Percentiles rank a stretch among this genome's conserved stretches.
phyloP scores from a whole-genome alignment of 1,140 invertebrate genomes.

The Trichoplusia ni region DNA sequence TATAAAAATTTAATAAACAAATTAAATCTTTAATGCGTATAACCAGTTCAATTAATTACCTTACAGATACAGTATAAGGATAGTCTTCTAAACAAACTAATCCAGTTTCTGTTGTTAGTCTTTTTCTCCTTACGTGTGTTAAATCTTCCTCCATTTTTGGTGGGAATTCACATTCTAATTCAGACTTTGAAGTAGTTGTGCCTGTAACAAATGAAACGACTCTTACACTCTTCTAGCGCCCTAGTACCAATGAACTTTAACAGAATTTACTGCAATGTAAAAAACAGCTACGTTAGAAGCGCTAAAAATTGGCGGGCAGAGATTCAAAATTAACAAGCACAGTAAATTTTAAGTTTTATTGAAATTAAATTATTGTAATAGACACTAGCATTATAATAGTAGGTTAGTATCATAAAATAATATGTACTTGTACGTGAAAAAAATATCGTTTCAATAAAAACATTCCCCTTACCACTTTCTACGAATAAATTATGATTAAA shows the following conservation, averaged over 20 bases:
- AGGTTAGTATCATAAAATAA: no score
- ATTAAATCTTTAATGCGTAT: no score
- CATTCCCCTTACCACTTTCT: constrained; percentile 13
- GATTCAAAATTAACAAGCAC: no score
- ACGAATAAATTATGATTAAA: constrained; percentile 7
- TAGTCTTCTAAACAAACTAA: constrained; percentile 74
- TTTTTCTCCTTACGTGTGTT: constrained; percentile 63
- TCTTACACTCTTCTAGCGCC: neutral
- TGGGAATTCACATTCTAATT: constrained; percentile 74
- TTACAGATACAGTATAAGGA: constrained; percentile 71
- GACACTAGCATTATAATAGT: no score
- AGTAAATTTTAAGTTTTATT: no score
- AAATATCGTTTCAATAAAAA: neutral
- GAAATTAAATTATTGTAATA: no score
- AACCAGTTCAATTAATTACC: constrained; percentile 54
- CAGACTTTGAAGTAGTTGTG: constrained; percentile 41
- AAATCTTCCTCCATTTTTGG: constrained; percentile 70
- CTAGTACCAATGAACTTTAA: constrained; percentile 14
- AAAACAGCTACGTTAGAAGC: neutral
- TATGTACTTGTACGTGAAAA: no score
- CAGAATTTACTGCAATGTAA: neutral
- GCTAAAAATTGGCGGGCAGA: no score
- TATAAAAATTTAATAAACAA: neutral
- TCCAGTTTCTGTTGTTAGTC: constrained; percentile 67
- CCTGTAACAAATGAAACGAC: constrained; percentile 12